These are phyloP conservation scores for Abscondita cerata DNA, from an alignment of 2,888 invertebrate genomes.

Conservation along the genomic window DNA sequence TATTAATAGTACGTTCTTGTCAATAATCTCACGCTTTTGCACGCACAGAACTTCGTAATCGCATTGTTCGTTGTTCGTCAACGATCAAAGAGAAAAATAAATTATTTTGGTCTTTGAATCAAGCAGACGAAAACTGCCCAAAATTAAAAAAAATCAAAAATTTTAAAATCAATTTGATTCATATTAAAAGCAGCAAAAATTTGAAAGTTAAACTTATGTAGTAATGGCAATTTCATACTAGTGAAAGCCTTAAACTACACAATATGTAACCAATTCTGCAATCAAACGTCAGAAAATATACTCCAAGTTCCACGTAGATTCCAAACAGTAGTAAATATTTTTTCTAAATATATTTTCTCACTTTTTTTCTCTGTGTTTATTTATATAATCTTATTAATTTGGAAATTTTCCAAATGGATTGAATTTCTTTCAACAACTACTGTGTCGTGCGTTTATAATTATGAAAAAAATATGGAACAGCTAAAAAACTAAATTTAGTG, in stretches of 20 bases:
- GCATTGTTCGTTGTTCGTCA: too few species aligned
- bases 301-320: constrained; percentile 4
- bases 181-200: background rate
- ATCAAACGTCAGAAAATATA: constrained; percentile 7
- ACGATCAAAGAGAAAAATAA: too few species aligned
- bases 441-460: constrained; percentile 1
- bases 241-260: constrained; percentile 2
- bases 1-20: background rate
- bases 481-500: too few species aligned
- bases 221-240: constrained; percentile 4
- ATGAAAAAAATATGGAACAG: background rate
- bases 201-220: background rate
- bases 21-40: constrained; percentile 6
- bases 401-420: constrained; percentile 4
- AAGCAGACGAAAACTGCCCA: too few species aligned
- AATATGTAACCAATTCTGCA: constrained; percentile 9
- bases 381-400: constrained; percentile 6
- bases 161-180: too few species aligned
- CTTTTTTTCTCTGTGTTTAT: background rate
- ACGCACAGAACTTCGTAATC: background rate
- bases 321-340: background rate
- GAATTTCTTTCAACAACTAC: background rate
- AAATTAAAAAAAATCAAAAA: too few species aligned
- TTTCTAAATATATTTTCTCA: constrained; percentile 4
- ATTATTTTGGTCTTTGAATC: too few species aligned